Evolutionary conservation across 1,140 invertebrate genomes (phyloP), one percentile per base, ranked within the genome.

Genomic region (Druon quercuslanigerum): DNA sequence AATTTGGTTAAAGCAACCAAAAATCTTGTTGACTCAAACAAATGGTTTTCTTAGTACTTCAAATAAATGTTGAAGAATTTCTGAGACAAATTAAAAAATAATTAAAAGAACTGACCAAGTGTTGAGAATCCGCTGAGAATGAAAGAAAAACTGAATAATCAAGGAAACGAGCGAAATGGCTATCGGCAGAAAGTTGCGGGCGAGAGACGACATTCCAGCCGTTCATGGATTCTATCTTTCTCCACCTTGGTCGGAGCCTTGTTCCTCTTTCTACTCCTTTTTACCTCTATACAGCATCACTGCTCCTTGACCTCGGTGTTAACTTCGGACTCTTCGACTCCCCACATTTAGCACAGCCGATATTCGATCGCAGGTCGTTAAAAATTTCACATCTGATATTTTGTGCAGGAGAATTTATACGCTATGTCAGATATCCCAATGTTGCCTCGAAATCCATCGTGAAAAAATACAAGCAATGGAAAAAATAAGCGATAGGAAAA

Each of bases 141-240:
- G 11, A 17, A 17, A 54, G 52, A 54, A 54, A 54, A 57, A 75
- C 73, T 13, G 79, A 81, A 75, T 60, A 76, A 83, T 74, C 51
- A 81, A 77, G 75, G 75, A 50, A 75, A n/a, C 14, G 72, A 73
- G 71, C n/a, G 33, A 50, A 19, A 19, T 54, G 52, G 72, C 52
- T 81, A 84, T 82, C 74, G 75, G 79, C 77, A 72, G 71, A 83
- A 83, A 81, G 83, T 84, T 82, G 83, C 82, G 74, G 73, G 76
- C 81, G 83, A 82, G 82, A 56, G 74, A 82, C 83, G 76, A 84
- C 83, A 84, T 84, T 84, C 83, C 83, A 82, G 75, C 77, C 82
- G 52, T 54, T 54, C 12, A 50, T 54, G 80, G 75, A 82, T 78
- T 79, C 82, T 74, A 71, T 17, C 40, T 46, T 72, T 73, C 71